Evolutionary conservation across 35 echinoderm and acorn worm species (phyloP).

Genomic region (Anneissia japonica): DNA sequence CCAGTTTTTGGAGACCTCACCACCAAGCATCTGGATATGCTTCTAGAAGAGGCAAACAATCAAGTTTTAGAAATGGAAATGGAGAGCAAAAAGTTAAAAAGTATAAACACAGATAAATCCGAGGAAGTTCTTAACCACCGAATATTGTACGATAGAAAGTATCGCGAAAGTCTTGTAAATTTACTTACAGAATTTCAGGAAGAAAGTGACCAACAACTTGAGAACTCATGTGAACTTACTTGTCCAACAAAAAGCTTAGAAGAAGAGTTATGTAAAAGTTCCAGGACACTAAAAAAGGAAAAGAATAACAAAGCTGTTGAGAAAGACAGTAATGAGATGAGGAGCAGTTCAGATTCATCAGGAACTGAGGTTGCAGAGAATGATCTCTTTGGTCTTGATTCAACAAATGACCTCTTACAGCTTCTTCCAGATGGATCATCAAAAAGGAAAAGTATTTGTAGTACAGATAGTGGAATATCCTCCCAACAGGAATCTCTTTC

Average conservation of each 20-base stretch:
- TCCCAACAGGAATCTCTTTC: background rate
- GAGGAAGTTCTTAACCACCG: background rate
- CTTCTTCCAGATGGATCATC: background rate
- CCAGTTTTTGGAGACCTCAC: background rate
- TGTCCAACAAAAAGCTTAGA: background rate
- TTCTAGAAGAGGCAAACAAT: background rate
- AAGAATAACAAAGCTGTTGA: background rate
- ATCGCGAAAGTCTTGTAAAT: background rate
- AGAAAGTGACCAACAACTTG: background rate
- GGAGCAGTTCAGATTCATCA: background rate
- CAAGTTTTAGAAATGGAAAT: background rate
- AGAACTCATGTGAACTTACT: background rate
- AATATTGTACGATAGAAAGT: background rate
- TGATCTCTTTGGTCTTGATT: background rate
- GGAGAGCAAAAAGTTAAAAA: background rate
- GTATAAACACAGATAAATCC: background rate
- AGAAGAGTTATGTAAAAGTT: background rate
- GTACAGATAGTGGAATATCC: background rate
- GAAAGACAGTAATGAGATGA: background rate
- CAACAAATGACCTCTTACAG: background rate
- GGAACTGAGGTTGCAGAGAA: background rate
- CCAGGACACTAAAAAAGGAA: background rate
- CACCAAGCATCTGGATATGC: background rate
- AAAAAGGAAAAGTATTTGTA: background rate
- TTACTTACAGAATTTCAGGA: background rate